Percentiles rank a stretch among this genome's conserved stretches.
Conservation (phyloP, 30 jellyfish, hydroid and myxozoan species). For the Chironex yamaguchii region DNA sequence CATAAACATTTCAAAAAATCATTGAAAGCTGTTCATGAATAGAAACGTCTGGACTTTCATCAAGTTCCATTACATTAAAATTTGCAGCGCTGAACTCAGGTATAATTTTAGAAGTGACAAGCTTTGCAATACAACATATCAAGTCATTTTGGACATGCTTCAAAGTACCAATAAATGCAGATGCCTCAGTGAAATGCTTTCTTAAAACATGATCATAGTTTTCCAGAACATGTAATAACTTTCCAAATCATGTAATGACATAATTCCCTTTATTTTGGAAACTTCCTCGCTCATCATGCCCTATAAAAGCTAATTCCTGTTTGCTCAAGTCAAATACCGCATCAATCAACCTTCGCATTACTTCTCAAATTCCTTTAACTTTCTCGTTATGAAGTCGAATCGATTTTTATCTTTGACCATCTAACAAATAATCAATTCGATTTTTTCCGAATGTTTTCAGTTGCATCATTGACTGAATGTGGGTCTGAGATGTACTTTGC, state of each 20-base stretch:
- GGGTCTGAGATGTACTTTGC: no score
- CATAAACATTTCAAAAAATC: slow-evolving; percentile 15
- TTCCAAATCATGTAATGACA: no score
- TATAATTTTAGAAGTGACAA: background rate
- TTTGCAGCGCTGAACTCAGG: slow-evolving; percentile 16
- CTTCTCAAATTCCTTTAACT: no score
- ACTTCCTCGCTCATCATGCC: no score
- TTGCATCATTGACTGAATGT: no score
- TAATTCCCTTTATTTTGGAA: slow-evolving; percentile 26
- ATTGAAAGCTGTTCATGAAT: slow-evolving; percentile 25
- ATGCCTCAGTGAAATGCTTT: slow-evolving; percentile 25
- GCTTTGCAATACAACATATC: slow-evolving; percentile 2
- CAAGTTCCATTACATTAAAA: slow-evolving; percentile 29
- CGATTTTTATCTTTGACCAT: no score
- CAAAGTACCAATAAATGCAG: slow-evolving; percentile 38
- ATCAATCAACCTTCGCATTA: no score
- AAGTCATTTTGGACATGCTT: slow-evolving; percentile 18
- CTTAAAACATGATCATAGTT: slow-evolving; percentile 17
- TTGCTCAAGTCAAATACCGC: no score
- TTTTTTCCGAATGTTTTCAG: no score
- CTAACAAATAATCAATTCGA: no score
- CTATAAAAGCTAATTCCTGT: no score
- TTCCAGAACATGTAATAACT: background rate
- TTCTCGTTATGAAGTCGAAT: no score
- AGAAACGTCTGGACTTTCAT: slow-evolving; percentile 52